These are phyloP conservation scores for Lates japonicus DNA, from an alignment of 2,797 vertebrate species.

Conservation along the genomic window DNA sequence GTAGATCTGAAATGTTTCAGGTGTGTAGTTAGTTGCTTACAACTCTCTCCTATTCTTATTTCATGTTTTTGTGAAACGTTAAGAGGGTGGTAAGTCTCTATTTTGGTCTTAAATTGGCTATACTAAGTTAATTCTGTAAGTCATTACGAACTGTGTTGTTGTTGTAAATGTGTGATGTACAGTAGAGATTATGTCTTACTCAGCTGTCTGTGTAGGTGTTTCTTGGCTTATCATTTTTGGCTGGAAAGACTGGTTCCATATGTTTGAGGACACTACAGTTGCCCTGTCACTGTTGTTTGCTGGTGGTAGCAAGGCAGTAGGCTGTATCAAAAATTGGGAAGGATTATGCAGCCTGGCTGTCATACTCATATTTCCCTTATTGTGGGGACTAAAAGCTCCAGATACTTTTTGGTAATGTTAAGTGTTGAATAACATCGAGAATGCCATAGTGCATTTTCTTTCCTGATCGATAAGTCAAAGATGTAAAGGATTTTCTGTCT, in stretches of 20 bases:
- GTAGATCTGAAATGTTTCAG: not conserved
- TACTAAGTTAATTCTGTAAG: too few relatives aligned
- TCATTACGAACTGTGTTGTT: not conserved
- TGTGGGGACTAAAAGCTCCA: not conserved
- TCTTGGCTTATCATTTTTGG: slow-evolving; percentile 12
- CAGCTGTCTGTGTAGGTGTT: not conserved
- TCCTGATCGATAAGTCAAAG: not conserved
- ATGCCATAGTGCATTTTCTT: not conserved
- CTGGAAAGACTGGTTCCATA: slow-evolving; percentile 15
- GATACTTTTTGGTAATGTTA: not conserved
- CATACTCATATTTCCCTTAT: not conserved
- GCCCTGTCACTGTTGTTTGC: slow-evolving; percentile 1
- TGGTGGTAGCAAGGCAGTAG: slow-evolving; percentile 2
- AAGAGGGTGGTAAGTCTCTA: not conserved
- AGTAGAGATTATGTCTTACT: not conserved
- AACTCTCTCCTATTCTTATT: not conserved
- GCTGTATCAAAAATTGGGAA: not conserved
- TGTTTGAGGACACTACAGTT: slow-evolving; percentile 16
- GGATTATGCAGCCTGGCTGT: not conserved
- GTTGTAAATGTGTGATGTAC: not conserved
- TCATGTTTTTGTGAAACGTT: not conserved
- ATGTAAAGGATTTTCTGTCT: not conserved
- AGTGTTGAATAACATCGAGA: not conserved
- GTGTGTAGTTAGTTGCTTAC: not conserved
- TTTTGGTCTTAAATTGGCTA: not conserved